A percentile compares a stretch with the other conserved stretches of the same genome.
Evolutionary conservation across 2,797 vertebrate genomes (phyloP).

Genomic region (Selene dorsalis): DNA sequence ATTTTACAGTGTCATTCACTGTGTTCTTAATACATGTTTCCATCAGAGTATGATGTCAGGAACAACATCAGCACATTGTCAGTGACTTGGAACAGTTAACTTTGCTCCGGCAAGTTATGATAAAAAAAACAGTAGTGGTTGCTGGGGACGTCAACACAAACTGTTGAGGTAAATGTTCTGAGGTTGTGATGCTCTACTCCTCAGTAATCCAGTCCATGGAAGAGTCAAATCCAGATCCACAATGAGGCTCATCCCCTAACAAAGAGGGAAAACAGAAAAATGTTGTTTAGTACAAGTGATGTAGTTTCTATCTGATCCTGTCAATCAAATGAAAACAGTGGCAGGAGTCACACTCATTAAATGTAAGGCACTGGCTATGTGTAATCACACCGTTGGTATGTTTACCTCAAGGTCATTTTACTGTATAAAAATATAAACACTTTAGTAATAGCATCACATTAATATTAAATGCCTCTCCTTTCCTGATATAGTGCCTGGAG

Average conservation of each 20-base stretch:
- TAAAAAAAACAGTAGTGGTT: background rate
- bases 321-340: background rate
- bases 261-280: conserved; percentile 9
- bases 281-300: background rate
- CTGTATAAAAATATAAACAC: background rate
- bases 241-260: conserved; percentile 62
- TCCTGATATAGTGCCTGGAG: background rate
- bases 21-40: background rate
- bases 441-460: background rate
- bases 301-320: background rate
- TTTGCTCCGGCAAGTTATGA: background rate
- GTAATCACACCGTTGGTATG: background rate
- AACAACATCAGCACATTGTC: background rate
- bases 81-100: background rate
- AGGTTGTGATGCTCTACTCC: conserved; percentile 78
- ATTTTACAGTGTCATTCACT: conserved; percentile 5
- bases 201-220: conserved; percentile 94
- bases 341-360: background rate
- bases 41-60: background rate
- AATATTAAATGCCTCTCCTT: too few species aligned
- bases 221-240: conserved; percentile 72
- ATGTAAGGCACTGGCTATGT: background rate
- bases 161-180: background rate
- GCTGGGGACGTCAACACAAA: conserved; percentile 20
- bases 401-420: background rate